These are phyloP conservation scores for Epiblema foenella DNA, from an alignment of 2,888 invertebrate genomes.

Conservation along the genomic window DNA sequence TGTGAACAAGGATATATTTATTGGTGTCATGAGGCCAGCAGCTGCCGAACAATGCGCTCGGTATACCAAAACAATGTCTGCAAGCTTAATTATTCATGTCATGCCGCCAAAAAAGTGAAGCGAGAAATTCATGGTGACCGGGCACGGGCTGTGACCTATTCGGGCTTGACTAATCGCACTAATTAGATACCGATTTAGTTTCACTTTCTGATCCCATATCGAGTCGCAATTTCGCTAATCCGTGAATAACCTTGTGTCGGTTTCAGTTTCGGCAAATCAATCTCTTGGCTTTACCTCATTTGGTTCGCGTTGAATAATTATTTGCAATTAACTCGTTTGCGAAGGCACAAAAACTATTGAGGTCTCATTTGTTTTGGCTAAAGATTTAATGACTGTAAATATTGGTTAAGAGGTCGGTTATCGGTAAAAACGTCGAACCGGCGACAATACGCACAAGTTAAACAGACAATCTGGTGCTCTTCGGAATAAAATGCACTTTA, in stretches of 20 bases:
- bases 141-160: constrained; percentile 63
- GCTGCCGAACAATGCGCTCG: constrained; percentile 64
- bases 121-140: constrained; percentile 64
- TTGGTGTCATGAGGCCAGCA: constrained; percentile 73
- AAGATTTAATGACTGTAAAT: constrained; percentile 69
- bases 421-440: constrained; percentile 65
- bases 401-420: constrained; percentile 77
- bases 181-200: constrained; percentile 72
- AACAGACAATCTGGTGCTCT: constrained; percentile 58
- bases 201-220: constrained; percentile 71
- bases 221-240: constrained; percentile 58
- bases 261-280: constrained; percentile 57
- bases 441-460: constrained; percentile 57
- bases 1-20: constrained; percentile 66
- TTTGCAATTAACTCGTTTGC: constrained; percentile 54
- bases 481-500: constrained; percentile 73
- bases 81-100: constrained; percentile 73
- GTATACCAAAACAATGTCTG: constrained; percentile 56
- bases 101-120: constrained; percentile 67
- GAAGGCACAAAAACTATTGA: constrained; percentile 52
- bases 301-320: constrained; percentile 50
- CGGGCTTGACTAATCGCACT: constrained; percentile 67
- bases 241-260: constrained; percentile 66
- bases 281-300: constrained; percentile 46
- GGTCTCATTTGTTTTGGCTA: constrained; percentile 61